Percentiles rank a stretch among this genome's conserved stretches.
These are phyloP conservation scores for Onthophagus taurus DNA, from an alignment of 1,140 invertebrate genomes.

Conservation along the genomic window DNA sequence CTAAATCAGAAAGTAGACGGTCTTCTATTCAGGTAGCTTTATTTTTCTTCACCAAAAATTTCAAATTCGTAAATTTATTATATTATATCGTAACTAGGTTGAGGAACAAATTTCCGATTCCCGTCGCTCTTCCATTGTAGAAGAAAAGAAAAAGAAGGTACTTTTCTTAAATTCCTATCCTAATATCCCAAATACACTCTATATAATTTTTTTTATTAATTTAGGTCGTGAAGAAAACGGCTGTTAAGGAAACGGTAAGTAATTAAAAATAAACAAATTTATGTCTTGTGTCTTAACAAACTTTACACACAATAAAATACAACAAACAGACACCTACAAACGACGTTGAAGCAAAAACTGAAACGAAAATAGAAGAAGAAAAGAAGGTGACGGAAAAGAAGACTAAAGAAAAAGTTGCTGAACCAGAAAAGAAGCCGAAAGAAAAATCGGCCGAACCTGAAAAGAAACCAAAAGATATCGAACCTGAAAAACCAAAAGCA, in stretches of 20 bases:
- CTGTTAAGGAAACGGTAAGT: constrained; percentile 33
- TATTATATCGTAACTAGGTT: constrained; percentile 21
- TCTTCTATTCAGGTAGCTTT: constrained; percentile 30
- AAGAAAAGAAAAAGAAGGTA: constrained; percentile 45
- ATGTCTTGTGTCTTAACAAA: too few relatives aligned
- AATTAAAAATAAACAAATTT: constrained; percentile 2
- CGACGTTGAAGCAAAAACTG: constrained; percentile 36
- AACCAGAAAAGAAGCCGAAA: constrained; percentile 13
- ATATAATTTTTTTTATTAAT: background rate
- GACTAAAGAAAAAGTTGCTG: constrained; percentile 25
- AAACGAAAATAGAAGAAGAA: constrained; percentile 38
- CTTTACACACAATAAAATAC: too few relatives aligned
- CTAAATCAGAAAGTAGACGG: constrained; percentile 28
- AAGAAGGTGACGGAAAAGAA: constrained; percentile 27
- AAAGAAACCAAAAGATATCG: constrained; percentile 7
- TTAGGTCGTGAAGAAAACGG: constrained; percentile 22
- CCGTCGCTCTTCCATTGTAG: constrained; percentile 50
- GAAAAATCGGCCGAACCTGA: constrained; percentile 12
- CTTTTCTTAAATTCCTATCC: constrained; percentile 36
- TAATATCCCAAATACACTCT: too few relatives aligned
- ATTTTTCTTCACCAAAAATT: constrained; percentile 5
- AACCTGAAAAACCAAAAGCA: background rate
- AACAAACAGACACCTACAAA: constrained; percentile 40
- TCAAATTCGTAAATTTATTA: background rate
- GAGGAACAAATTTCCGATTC: constrained; percentile 53